Evolutionary conservation across 2,797 vertebrate species (phyloP).

Genomic region (Masticophis lateralis): DNA sequence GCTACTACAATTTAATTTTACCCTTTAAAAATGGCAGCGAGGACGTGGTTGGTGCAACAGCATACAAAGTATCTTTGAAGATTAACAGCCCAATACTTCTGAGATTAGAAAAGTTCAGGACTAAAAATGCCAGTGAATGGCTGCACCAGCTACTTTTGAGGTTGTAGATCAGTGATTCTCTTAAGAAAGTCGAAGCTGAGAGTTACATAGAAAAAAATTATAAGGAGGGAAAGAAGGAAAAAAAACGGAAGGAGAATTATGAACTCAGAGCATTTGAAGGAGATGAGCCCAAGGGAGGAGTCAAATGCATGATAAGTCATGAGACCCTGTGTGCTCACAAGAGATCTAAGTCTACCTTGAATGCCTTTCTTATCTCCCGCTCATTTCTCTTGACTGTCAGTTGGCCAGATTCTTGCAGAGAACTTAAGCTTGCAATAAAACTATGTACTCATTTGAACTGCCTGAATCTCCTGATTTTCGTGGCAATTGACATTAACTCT

Average conservation of each 20-base stretch:
- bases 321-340: neutral
- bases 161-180: fast-evolving
- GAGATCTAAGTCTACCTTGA: neutral
- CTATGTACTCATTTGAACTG: neutral
- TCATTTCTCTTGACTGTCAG: neutral
- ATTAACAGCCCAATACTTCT: neutral
- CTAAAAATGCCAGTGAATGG: neutral
- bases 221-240: neutral
- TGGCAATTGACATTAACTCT: neutral
- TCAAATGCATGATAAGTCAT: neutral
- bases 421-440: neutral
- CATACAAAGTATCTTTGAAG: neutral
- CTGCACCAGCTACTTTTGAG: neutral
- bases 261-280: neutral
- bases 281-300: neutral
- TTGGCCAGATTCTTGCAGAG: neutral
- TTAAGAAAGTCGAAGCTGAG: fast-evolving
- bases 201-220: neutral
- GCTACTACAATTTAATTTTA: neutral
- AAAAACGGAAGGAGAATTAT: neutral
- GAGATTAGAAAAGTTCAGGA: neutral
- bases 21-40: neutral
- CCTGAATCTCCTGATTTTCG: neutral
- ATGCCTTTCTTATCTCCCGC: neutral
- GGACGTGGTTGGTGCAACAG: neutral